Percentiles rank a stretch among this genome's conserved stretches.
Conservation (phyloP, 2,888 invertebrate genomes). For the Orthosia gracilis region DNA sequence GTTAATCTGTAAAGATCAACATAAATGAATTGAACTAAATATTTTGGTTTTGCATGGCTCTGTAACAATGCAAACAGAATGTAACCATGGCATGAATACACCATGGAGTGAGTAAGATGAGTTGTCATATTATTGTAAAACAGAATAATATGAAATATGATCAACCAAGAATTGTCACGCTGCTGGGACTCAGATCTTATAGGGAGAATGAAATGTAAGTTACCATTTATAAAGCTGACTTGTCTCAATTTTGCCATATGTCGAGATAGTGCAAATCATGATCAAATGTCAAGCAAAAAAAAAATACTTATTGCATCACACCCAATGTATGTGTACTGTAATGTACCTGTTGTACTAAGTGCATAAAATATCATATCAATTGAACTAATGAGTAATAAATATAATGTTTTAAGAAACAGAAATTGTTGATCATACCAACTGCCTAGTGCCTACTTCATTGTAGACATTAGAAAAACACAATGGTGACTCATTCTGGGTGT, state of each 20-base stretch:
- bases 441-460: slow-evolving; percentile 33
- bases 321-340: too few species aligned
- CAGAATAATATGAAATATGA: background rate
- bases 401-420: slow-evolving; percentile 20
- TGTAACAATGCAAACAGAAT: slow-evolving; percentile 17
- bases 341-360: background rate
- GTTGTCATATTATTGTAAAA: background rate
- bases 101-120: slow-evolving; percentile 1
- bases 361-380: slow-evolving; percentile 9
- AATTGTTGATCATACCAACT: slow-evolving; percentile 34
- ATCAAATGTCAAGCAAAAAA: background rate
- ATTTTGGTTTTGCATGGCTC: background rate
- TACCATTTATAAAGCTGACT: background rate
- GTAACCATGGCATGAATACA: slow-evolving; percentile 28
- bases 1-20: background rate
- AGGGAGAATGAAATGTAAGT: background rate
- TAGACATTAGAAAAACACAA: slow-evolving; percentile 51
- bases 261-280: background rate
- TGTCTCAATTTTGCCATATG: background rate
- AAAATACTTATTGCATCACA: background rate
- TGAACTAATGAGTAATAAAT: slow-evolving; percentile 22
- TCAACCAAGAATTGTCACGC: background rate
- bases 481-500: slow-evolving; percentile 59
- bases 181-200: background rate
- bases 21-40: background rate